phyloP scores from a whole-genome alignment of 2,797 vertebrate genomes.

The Oreonectes daqikongensis region DNA sequence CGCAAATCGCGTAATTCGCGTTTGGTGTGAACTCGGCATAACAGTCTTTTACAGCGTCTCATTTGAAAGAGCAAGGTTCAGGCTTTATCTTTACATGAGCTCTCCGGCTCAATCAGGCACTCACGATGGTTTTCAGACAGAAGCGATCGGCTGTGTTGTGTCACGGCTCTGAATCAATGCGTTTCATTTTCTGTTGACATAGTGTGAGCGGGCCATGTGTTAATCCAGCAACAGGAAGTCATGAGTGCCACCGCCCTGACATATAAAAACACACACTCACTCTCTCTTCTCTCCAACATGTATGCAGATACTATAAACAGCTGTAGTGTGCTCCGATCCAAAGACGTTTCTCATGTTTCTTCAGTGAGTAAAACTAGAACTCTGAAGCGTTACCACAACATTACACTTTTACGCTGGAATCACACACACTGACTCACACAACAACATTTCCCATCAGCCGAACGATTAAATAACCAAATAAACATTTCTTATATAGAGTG shows the following conservation, averaged over 20 bases:
- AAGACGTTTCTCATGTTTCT: slow-evolving; percentile 48
- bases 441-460: slow-evolving; percentile 29
- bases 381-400: slow-evolving; percentile 33
- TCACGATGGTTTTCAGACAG: slow-evolving; percentile 3
- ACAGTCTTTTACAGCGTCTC: not conserved
- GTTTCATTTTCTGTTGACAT: slow-evolving; percentile 75
- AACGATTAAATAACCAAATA: slow-evolving; percentile 15
- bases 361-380: slow-evolving; percentile 8
- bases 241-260: slow-evolving; percentile 51
- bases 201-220: slow-evolving; percentile 65
- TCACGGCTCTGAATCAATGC: slow-evolving; percentile 68
- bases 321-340: slow-evolving; percentile 2
- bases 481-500: slow-evolving; percentile 5
- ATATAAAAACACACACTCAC: slow-evolving; percentile 28
- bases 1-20: too few species aligned
- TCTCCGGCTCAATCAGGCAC: slow-evolving; percentile 7
- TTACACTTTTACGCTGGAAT: slow-evolving; percentile 28
- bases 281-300: not conserved
- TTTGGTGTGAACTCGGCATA: too few species aligned
- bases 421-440: slow-evolving; percentile 10
- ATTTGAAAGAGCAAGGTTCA: not conserved
- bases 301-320: slow-evolving; percentile 18
- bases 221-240: slow-evolving; percentile 66
- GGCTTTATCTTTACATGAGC: slow-evolving; percentile 6
- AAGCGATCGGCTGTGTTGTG: slow-evolving; percentile 28